Conservation (phyloP, 2,888 invertebrate species). For the Deilephila elpenor region DNA sequence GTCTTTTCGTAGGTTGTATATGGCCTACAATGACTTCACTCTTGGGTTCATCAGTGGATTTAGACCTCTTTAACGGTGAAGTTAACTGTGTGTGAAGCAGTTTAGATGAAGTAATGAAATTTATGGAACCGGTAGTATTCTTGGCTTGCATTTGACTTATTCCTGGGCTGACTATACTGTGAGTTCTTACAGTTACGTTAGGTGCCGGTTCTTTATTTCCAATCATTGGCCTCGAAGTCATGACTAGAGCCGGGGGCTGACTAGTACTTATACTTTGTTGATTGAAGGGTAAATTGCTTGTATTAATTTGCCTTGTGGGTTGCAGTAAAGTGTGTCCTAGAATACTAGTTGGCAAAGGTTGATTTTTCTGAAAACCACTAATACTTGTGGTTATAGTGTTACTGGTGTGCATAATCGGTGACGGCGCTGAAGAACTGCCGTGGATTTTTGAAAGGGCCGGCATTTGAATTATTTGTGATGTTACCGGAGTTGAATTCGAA, state of each 20-base stretch:
- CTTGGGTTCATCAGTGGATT: conserved; percentile 83
- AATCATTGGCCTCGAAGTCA: conserved; percentile 77
- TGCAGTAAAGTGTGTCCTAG: conserved; percentile 79
- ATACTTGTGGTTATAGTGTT: conserved; percentile 72
- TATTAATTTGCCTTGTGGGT: conserved; percentile 72
- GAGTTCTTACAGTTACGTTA: conserved; percentile 78
- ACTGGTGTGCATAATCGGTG: conserved; percentile 71
- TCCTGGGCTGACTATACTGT: conserved; percentile 72
- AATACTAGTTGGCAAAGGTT: conserved; percentile 75
- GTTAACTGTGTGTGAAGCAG: conserved; percentile 86
- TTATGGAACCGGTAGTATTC: conserved; percentile 66
- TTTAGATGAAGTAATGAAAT: conserved; percentile 80
- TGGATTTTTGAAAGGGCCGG: conserved; percentile 80
- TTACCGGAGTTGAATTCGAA: conserved; percentile 55
- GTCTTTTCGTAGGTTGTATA: conserved; percentile 79
- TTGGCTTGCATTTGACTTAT: conserved; percentile 72
- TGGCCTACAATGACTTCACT: conserved; percentile 80
- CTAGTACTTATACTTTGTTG: conserved; percentile 79
- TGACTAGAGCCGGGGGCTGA: conserved; percentile 81
- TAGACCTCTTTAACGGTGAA: conserved; percentile 82
- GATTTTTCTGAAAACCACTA: conserved; percentile 69
- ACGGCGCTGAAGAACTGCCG: conserved; percentile 58
- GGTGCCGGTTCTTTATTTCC: conserved; percentile 74
- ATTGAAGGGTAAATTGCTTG: conserved; percentile 67
- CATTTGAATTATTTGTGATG: conserved; percentile 81